These are phyloP conservation scores for Pandemis corylana DNA, from an alignment of 2,888 invertebrate species.

Conservation along the genomic window DNA sequence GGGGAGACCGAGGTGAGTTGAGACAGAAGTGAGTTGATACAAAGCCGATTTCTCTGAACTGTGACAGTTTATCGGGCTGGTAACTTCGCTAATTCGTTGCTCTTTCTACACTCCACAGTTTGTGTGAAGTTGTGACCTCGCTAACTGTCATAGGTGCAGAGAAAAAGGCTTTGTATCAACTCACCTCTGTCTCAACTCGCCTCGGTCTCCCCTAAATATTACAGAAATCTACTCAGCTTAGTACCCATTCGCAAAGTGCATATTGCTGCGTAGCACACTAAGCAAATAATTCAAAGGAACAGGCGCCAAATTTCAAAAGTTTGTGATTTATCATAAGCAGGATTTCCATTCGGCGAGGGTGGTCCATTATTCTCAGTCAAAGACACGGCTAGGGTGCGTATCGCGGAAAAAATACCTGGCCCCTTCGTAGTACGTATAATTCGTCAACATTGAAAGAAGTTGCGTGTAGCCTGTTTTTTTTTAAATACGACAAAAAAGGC, in stretches of 20 bases:
- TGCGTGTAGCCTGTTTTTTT: background rate
- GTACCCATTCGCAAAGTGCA: background rate
- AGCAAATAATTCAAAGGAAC: slow-evolving; percentile 76
- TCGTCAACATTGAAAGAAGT: slow-evolving; percentile 21
- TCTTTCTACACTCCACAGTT: no score
- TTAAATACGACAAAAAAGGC: no score
- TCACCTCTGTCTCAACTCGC: no score
- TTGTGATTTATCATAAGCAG: slow-evolving; percentile 84
- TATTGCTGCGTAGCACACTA: slow-evolving; percentile 62
- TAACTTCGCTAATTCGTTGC: no score
- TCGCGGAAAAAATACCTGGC: slow-evolving; percentile 59
- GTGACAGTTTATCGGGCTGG: no score
- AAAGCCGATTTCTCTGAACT: no score
- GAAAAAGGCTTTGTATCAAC: no score
- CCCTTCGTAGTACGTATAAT: slow-evolving; percentile 21
- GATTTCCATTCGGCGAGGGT: slow-evolving; percentile 80
- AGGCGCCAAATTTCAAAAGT: slow-evolving; percentile 81
- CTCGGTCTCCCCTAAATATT: no score
- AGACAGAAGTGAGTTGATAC: no score
- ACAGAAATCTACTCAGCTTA: background rate
- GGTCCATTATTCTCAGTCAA: slow-evolving; percentile 83
- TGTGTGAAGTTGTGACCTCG: no score
- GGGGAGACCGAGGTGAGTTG: no score
- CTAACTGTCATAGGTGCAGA: no score
- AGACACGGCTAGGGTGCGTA: slow-evolving; percentile 79